Base-by-base conservation (phyloP, 2,113 vertebrate genomes). In the Dinomys branickii region DNA sequence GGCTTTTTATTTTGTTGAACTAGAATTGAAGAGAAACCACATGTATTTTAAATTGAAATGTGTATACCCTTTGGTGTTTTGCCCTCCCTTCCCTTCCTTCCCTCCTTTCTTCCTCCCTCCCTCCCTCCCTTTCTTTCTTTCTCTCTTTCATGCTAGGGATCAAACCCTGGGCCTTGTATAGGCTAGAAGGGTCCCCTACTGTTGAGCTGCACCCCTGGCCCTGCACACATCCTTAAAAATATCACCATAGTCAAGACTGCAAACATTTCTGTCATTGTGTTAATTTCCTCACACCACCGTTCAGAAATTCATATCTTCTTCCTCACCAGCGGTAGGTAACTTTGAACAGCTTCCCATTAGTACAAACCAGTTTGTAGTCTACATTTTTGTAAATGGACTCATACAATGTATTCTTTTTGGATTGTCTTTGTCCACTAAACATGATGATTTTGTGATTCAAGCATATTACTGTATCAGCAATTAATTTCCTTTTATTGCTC, bases 371-470 rank as follows among this genome's bases (percentile, higher is more conserved):
- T 52, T 85, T 17, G 0, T 10, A 26, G 81, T 71, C n/a, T 78
- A 78, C n/a, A 58, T 63, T 77, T 83, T 86, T 80, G 13, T 38
- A 24, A 69, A 71, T 65, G 11, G 33, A 81, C 67, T 91, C 38
- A 77, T 14, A 33, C 5, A 47, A 3, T 19, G 2, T 6, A 35
- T 54, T 83, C 26, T 26, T 85, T 56, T 59, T n/a, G n/a, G 44
- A 28, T 10, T 94, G 20, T 33, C 16, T 26, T 88, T 11, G 77
- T 90, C 52, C 44, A 69, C 28, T 78, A 16, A 77, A 41, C 26
- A 16, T 81, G 83, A 90, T 41, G 12, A 82, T 63, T 77, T 85
- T 81, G 63, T 85, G 69, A 90, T 81, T 80, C 9, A 85, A 90
- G 38, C 0, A 14, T 44, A 11, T 54, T 50, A 44, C 5, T 75